Evolutionary conservation across 2,888 invertebrate genomes (phyloP).

Genomic region (Monopis laevigella): DNA sequence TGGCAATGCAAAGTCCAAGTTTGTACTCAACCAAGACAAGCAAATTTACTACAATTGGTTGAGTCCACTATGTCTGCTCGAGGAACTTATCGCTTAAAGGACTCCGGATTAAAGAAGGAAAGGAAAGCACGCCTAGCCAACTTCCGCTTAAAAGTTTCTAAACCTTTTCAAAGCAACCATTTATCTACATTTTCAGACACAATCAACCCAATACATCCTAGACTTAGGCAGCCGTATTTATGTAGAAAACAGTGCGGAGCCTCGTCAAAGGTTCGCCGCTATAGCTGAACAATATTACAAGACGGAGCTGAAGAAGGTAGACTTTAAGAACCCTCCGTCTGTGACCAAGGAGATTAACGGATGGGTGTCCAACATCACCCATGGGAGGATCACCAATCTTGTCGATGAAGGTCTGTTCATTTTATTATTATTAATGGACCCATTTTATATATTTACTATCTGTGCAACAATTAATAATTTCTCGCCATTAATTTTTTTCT

Average conservation of each 20-base stretch:
- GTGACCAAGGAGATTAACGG: slow-evolving; percentile 75
- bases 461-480: too few relatives aligned
- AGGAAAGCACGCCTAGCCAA: too few relatives aligned
- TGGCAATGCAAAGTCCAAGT: too few relatives aligned
- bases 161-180: too few relatives aligned
- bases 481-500: too few relatives aligned
- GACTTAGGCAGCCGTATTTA: slow-evolving; percentile 74
- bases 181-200: slow-evolving; percentile 45
- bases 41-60: too few relatives aligned
- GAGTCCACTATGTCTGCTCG: too few relatives aligned
- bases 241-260: slow-evolving; percentile 59
- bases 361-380: slow-evolving; percentile 83
- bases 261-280: slow-evolving; percentile 70
- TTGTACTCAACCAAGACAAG: too few relatives aligned
- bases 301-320: slow-evolving; percentile 69
- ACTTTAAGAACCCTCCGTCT: slow-evolving; percentile 67
- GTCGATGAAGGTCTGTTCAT: slow-evolving; percentile 67
- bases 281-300: slow-evolving; percentile 72
- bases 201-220: slow-evolving; percentile 60
- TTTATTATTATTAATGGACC: not conserved
- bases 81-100: too few relatives aligned
- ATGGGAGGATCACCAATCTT: slow-evolving; percentile 75
- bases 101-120: too few relatives aligned
- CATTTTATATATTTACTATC: too few relatives aligned
- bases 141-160: too few relatives aligned